Evolutionary conservation across 2,888 invertebrate genomes (phyloP).

Genomic region (Neoaliturus tenellus): DNA sequence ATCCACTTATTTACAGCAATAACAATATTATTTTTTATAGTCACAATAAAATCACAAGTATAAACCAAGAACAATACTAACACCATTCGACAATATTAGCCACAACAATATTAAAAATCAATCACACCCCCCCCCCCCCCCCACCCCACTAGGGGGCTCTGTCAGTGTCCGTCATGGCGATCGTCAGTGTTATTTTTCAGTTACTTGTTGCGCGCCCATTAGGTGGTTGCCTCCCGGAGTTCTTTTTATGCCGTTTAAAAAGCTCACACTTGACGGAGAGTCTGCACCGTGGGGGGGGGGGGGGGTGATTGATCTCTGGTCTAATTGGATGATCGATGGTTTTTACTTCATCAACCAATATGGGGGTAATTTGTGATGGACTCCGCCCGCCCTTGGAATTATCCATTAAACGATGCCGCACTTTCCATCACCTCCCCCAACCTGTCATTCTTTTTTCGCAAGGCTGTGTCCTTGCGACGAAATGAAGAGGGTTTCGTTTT

Average conservation of each 20-base stretch:
- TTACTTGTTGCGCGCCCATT: conserved; percentile 48
- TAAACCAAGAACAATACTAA: no score
- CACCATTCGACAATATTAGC: no score
- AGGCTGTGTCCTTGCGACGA: neutral
- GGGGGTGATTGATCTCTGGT: conserved; percentile 82
- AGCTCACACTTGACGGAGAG: conserved; percentile 44
- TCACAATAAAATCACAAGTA: no score
- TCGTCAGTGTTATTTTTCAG: conserved; percentile 23
- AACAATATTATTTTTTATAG: no score
- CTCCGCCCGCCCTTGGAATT: conserved; percentile 38
- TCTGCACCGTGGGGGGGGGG: conserved; percentile 60
- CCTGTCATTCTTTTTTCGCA: conserved; percentile 8
- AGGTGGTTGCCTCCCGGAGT: neutral
- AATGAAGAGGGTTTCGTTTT: no score
- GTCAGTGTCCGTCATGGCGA: neutral
- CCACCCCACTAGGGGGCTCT: neutral
- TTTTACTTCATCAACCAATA: conserved; percentile 64
- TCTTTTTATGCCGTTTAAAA: conserved; percentile 60
- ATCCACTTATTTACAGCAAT: no score
- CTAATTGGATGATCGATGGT: conserved; percentile 89
- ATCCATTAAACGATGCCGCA: conserved; percentile 14
- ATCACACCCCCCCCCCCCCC: no score
- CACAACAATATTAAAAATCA: no score
- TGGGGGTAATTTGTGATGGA: conserved; percentile 48
- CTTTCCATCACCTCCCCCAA: neutral